phyloP scores from a whole-genome alignment of 2,797 vertebrate genomes.

The Meriones psammophilus region DNA sequence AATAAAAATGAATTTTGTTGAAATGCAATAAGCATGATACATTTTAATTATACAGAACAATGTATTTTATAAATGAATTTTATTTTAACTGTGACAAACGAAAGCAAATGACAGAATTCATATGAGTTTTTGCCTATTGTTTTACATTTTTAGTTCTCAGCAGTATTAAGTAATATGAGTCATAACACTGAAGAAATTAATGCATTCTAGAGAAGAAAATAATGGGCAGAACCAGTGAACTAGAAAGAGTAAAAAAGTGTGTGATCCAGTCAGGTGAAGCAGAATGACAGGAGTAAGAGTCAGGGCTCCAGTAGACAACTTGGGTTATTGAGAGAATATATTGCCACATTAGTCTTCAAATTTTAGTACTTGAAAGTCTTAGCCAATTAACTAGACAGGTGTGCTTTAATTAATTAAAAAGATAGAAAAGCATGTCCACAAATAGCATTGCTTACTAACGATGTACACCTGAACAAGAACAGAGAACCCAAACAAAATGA shows the following conservation, averaged over 20 bases:
- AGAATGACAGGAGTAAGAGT: background rate
- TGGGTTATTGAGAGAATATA: background rate
- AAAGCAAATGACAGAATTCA: background rate
- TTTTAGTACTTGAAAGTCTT: slow-evolving; percentile 13
- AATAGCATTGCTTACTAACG: background rate
- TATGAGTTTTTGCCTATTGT: background rate
- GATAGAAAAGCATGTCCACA: background rate
- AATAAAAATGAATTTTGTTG: background rate
- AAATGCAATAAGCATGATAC: background rate
- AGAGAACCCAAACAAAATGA: background rate
- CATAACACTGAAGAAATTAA: background rate
- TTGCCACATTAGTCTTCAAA: background rate
- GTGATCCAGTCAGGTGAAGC: background rate
- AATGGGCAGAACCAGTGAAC: background rate
- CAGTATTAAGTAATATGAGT: background rate
- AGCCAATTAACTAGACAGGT: slow-evolving; percentile 62
- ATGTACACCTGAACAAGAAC: background rate
- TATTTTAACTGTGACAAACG: background rate
- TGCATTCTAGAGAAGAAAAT: background rate
- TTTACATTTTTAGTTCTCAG: background rate
- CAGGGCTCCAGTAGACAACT: background rate
- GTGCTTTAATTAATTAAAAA: background rate
- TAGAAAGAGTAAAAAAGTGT: background rate
- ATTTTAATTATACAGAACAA: background rate
- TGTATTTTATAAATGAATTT: background rate